phyloP scores from a whole-genome alignment of 2,797 vertebrate genomes.

The Natrix natrix region DNA sequence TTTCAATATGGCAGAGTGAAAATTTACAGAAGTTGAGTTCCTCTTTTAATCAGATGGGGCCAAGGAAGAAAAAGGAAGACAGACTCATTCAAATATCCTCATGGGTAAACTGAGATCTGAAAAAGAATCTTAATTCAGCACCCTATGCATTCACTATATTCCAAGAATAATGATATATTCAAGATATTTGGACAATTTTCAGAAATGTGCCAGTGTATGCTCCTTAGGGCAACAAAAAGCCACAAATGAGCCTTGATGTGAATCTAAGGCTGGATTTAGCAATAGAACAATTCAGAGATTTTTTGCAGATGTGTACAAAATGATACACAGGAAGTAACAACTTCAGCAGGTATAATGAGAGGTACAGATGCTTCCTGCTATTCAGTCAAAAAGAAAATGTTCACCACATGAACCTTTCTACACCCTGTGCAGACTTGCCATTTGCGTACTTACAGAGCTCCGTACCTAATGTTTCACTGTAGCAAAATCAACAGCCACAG shows the following conservation, averaged over 20 bases:
- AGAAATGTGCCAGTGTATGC: not conserved
- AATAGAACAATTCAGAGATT: not conserved
- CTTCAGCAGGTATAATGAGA: not conserved
- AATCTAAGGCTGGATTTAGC: not conserved
- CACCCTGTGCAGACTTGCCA: not conserved
- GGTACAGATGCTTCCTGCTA: not conserved
- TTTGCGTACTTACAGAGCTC: not conserved
- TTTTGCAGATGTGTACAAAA: not conserved
- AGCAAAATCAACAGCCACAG: not conserved
- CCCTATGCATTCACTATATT: not conserved
- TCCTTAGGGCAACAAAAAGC: not conserved
- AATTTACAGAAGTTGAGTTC: not conserved
- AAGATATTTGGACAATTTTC: not conserved
- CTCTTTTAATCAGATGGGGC: not conserved
- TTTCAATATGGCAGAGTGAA: not conserved
- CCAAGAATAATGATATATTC: not conserved
- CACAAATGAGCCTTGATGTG: not conserved
- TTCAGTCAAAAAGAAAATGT: not conserved
- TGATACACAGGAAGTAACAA: not conserved
- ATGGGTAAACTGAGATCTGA: not conserved
- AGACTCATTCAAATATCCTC: not conserved
- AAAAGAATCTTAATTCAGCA: not conserved
- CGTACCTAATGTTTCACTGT: not conserved
- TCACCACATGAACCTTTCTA: not conserved
- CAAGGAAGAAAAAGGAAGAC: not conserved